Evolutionary conservation across 2,888 invertebrate species (phyloP).

Genomic region (Nephrotoma appendiculata): DNA sequence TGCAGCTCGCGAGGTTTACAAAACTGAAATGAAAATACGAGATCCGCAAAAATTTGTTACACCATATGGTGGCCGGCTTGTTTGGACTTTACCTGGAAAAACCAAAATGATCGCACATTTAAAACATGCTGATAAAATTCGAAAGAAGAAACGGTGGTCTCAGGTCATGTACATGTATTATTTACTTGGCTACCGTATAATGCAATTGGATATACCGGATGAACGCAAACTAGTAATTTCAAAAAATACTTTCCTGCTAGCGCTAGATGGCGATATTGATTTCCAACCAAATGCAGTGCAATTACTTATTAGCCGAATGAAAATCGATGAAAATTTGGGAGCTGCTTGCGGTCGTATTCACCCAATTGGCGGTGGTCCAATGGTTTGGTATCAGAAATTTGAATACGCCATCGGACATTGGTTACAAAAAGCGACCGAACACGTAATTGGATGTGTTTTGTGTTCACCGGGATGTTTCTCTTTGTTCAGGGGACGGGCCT

Average conservation of each 20-base stretch:
- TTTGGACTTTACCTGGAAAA: slow-evolving; percentile 72
- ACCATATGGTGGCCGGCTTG: slow-evolving; percentile 74
- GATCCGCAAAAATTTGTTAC: slow-evolving; percentile 64
- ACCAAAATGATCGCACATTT: slow-evolving; percentile 74
- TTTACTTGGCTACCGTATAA: slow-evolving; percentile 63
- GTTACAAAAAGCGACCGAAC: slow-evolving; percentile 85
- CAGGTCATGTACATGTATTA: slow-evolving; percentile 96
- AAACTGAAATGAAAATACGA: slow-evolving; percentile 44
- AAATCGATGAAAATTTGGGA: slow-evolving; percentile 62
- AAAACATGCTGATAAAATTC: slow-evolving; percentile 77
- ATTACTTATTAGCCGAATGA: slow-evolving; percentile 71
- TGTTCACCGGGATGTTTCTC: slow-evolving; percentile 90
- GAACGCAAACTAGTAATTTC: slow-evolving; percentile 47
- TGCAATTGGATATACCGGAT: slow-evolving; percentile 40
- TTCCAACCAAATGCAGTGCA: slow-evolving; percentile 70
- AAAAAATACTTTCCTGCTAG: slow-evolving; percentile 69
- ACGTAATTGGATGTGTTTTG: slow-evolving; percentile 77
- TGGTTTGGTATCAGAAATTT: slow-evolving; percentile 79
- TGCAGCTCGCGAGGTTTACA: slow-evolving; percentile 57
- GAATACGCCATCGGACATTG: slow-evolving; percentile 89
- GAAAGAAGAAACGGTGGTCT: slow-evolving; percentile 86
- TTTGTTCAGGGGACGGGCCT: slow-evolving; percentile 70
- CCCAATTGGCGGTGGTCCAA: slow-evolving; percentile 66
- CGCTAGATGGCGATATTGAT: slow-evolving; percentile 80
- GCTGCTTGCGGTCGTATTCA: slow-evolving; percentile 85